Evolutionary conservation across 1,140 invertebrate genomes (phyloP), one percentile per base, ranked within the genome.

Genomic region (Drosophila varians): DNA sequence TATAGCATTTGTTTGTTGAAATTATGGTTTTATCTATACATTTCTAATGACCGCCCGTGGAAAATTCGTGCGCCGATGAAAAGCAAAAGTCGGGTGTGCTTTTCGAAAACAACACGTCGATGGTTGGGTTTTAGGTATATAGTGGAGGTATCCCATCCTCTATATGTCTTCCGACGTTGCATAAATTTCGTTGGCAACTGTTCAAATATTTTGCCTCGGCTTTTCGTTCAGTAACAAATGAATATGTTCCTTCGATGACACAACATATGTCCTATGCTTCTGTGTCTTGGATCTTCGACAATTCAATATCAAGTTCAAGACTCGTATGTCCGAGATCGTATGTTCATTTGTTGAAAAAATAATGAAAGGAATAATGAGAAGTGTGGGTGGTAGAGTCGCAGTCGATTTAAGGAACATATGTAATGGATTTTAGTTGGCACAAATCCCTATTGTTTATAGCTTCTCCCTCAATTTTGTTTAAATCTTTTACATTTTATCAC

Each of bases 301-400:
- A 48, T 75, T 86, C 77, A 80, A 87, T 68, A 87, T 86, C 82
- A 86, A 86, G 82, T 87, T 86, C 82, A 86, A 87, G 82, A 80
- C 48, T 80, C 45, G 14, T 21, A 21, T n/a, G n/a, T n/a, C 9
- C 54, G 52, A 60, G 51, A 47, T 71, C 42, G 49, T 68, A 18
- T 49, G 48, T 74, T 74, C 57, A 73, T 46, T 49, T 48, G 47
- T 38, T 40, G 12, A 61, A 38, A n/a, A 46, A 61, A 26, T 14
- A 19, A 21, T 11, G 6, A 21, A 19, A n/a, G 4, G 4, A 3
- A 42, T 1, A 9, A 28, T 4, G 4, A 6, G 16, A 11, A 19
- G 36, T 7, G 36, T 14, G 38, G 38, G 38, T 9, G 38, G 16
- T 9, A 11, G 28, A 19, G 9, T 1, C 3, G 19, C 7, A 21